These are phyloP conservation scores for Ptilonorhynchus violaceus DNA, from an alignment of 2,113 vertebrate species.

Conservation along the genomic window DNA sequence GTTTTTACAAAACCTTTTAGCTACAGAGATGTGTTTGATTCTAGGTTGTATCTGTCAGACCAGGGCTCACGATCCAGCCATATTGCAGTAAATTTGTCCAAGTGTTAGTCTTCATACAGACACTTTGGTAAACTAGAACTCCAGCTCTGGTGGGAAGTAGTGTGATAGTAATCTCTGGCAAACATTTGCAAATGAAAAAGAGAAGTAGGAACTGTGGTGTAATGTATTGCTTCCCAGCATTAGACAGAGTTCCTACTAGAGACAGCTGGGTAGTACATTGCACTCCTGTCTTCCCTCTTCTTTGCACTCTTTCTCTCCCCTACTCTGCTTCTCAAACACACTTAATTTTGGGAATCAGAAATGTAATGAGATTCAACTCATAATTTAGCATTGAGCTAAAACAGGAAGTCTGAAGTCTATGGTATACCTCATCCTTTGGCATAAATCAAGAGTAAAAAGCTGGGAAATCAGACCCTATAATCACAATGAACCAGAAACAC, in stretches of 20 bases:
- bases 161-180: conserved; percentile 58
- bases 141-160: conserved; percentile 42
- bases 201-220: background rate
- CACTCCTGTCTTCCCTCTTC: background rate
- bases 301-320: background rate
- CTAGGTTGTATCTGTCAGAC: conserved; percentile 8
- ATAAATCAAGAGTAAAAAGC: background rate
- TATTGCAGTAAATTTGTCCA: conserved; percentile 44
- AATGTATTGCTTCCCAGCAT: background rate
- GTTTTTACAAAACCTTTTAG: conserved; percentile 35
- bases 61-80: background rate
- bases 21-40: conserved; percentile 8
- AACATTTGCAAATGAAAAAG: conserved; percentile 23
- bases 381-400: background rate
- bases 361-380: background rate
- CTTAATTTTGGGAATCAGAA: background rate
- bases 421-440: background rate
- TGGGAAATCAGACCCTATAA: background rate
- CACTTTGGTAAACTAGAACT: conserved; percentile 66
- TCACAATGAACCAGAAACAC: background rate
- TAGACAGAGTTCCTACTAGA: background rate
- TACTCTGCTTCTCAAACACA: background rate
- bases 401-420: background rate
- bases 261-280: background rate
- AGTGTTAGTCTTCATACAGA: conserved; percentile 49